Base-by-base conservation (phyloP, 2,888 invertebrate species). In the Scaptodrosophila latifasciaeformis region DNA sequence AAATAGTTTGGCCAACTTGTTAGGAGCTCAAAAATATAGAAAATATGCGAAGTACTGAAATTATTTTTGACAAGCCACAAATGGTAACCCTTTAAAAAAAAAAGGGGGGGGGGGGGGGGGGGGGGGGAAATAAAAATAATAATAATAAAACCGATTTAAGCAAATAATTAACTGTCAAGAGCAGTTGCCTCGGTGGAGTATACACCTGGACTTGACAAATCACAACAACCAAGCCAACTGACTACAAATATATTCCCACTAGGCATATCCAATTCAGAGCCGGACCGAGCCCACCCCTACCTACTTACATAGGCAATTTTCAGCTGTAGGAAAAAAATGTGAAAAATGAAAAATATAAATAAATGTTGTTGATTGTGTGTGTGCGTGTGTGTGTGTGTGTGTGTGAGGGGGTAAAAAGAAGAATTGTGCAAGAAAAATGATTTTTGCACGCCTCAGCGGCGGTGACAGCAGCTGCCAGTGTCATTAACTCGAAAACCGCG, bases 401-500 rank as follows among this genome's bases (percentile, higher is more conserved):
- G n/a, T n/a, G n/a, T n/a, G n/a, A n/a, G n/a, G n/a, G n/a, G n/a
- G n/a, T n/a, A n/a, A n/a, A n/a, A n/a, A n/a, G n/a, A n/a, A n/a
- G n/a, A n/a, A n/a, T n/a, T n/a, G n/a, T n/a, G n/a, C 63, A 61
- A 75, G 76, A 75, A 72, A 76, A 76, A 79, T 79, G 67, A 72
- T 72, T 77, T 75, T 68, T 72, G 75, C 80, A 79, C 74, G 77
- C 67, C 66, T 72, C 77, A 57, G 45, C 65, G 66, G 60, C 52
- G 61, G 54, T 68, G 75, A 68, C 72, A 66, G 65, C 78, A 59
- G 67, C 78, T 75, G 75, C 51, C 65, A 65, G 63, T 66, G 76
- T 76, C 78, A 78, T 78, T 80, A 80, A 80, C 78, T 75, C 78
- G 62, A 66, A 77, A 75, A 70, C 75, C 77, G 68, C 72, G 59